Conservation (phyloP, 2,113 vertebrate species). For the Nibea albiflora region DNA sequence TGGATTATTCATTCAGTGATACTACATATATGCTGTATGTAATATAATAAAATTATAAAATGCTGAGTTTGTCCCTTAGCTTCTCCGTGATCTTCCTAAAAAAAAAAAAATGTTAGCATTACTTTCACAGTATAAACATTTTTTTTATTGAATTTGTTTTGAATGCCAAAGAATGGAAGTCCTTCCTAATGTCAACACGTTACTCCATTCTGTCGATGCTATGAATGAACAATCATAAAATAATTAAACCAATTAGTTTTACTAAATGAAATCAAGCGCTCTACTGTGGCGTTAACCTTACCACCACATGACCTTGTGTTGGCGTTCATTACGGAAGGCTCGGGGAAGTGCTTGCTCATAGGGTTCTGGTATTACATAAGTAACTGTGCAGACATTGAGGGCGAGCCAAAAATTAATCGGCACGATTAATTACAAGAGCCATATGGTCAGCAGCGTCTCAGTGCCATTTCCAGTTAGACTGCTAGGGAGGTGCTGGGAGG, state of each 20-base stretch:
- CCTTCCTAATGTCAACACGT: background rate
- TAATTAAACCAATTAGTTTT: slow-evolving; percentile 20
- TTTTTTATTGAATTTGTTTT: background rate
- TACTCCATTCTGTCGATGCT: background rate
- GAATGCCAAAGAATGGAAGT: background rate
- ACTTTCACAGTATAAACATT: background rate
- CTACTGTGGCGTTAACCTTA: slow-evolving; percentile 42
- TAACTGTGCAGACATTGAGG: slow-evolving; percentile 75
- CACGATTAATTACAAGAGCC: slow-evolving; percentile 85
- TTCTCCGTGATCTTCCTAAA: background rate
- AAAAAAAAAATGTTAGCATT: background rate
- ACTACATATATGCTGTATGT: background rate
- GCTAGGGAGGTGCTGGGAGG: slow-evolving; percentile 80
- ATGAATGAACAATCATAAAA: slow-evolving; percentile 8
- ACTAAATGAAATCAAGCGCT: slow-evolving; percentile 33
- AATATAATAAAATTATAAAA: background rate
- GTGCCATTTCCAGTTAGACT: slow-evolving; percentile 81
- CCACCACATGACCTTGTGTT: slow-evolving; percentile 47
- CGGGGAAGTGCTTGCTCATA: slow-evolving; percentile 60
- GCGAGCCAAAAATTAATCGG: slow-evolving; percentile 83
- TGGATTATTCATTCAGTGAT: background rate
- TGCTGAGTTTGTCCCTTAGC: background rate
- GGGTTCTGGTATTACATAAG: slow-evolving; percentile 74
- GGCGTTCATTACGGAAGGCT: slow-evolving; percentile 41
- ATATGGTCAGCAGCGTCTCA: slow-evolving; percentile 83